A percentile compares a stretch with the other conserved stretches of the same genome.
Conservation (phyloP, 2,797 vertebrate species). For the Thunnus albacares region DNA sequence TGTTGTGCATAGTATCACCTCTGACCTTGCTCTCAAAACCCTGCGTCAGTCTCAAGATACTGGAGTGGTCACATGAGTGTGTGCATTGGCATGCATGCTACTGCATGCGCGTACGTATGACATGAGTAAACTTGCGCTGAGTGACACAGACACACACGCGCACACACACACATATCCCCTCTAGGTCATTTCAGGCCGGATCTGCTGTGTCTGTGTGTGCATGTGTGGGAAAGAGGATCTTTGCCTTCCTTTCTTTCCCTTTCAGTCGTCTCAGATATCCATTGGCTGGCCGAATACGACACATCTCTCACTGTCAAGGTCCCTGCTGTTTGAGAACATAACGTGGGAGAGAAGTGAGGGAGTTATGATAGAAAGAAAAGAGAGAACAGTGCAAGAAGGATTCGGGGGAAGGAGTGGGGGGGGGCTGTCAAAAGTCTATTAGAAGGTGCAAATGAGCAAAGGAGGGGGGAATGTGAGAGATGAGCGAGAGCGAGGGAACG, state of each 20-base stretch:
- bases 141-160: constrained; percentile 6
- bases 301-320: constrained; percentile 77
- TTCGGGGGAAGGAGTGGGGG: constrained; percentile 1
- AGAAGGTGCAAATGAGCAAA: constrained; percentile 65
- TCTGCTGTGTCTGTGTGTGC: constrained; percentile 36
- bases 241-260: constrained; percentile 65
- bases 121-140: constrained; percentile 35
- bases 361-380: constrained; percentile 61
- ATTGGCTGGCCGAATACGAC: constrained; percentile 52
- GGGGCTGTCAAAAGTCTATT: constrained; percentile 58
- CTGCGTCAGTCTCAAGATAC: constrained; percentile 58
- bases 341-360: constrained; percentile 59
- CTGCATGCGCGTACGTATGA: constrained; percentile 46
- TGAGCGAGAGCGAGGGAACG: constrained; percentile 39
- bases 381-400: constrained; percentile 50
- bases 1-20: constrained; percentile 48
- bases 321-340: constrained; percentile 58
- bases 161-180: constrained; percentile 25
- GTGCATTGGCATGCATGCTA: constrained; percentile 41
- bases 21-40: constrained; percentile 73
- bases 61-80: constrained; percentile 58
- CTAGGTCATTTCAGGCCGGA: constrained; percentile 67
- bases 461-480: constrained; percentile 29
- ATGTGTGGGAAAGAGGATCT: constrained; percentile 70
- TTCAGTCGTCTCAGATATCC: constrained; percentile 78